phyloP scores from a whole-genome alignment of 2,888 invertebrate species.

The Lysandra coridon region DNA sequence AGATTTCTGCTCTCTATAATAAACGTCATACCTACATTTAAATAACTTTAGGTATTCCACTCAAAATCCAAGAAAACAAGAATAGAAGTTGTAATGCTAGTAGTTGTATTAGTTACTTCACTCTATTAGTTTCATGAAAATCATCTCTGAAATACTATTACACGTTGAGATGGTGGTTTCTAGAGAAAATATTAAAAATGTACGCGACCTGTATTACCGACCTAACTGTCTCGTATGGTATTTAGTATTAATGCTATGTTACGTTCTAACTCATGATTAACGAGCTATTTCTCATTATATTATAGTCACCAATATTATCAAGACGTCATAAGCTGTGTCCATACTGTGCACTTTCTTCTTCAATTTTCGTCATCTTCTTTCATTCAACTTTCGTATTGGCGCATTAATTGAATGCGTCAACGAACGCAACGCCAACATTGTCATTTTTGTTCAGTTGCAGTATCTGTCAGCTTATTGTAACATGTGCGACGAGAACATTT shows the following conservation, averaged over 20 bases:
- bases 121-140: not conserved
- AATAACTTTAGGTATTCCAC: no score
- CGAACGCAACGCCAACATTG: no score
- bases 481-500: no score
- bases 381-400: no score
- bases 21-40: no score
- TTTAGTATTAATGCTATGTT: not conserved
- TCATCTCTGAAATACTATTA: not conserved
- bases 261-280: not conserved
- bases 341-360: no score
- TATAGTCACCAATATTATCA: not conserved
- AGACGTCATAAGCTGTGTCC: not conserved
- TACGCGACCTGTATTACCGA: not conserved
- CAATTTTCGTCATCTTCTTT: no score
- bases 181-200: not conserved
- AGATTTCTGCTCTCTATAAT: not conserved
- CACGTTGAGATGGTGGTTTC: not conserved
- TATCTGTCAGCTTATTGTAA: no score
- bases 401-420: no score
- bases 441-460: no score
- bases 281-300: not conserved
- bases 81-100: not conserved
- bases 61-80: not conserved
- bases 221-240: not conserved
- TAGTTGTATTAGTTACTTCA: not conserved